Conservation (phyloP, 2,797 vertebrate genomes). For the Perodicticus potto region DNA sequence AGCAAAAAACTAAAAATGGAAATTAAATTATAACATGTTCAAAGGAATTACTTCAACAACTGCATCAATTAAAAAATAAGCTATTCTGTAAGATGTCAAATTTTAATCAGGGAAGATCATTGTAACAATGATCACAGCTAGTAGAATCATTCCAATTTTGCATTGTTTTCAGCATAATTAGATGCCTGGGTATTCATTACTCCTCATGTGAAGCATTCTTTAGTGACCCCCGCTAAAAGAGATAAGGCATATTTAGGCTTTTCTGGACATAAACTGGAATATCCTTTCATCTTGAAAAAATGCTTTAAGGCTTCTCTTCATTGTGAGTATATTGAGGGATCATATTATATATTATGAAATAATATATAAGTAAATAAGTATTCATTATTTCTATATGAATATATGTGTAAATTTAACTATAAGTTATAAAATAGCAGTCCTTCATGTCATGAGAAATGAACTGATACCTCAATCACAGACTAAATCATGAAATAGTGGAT, state of each 20-base stretch:
- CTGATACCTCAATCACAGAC: not conserved
- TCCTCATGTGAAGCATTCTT: not conserved
- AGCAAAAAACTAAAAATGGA: not conserved
- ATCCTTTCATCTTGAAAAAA: not conserved
- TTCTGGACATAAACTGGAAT: not conserved
- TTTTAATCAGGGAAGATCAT: constrained; percentile 21
- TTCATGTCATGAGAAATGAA: not conserved
- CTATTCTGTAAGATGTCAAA: constrained; percentile 1
- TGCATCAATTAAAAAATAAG: constrained; percentile 24
- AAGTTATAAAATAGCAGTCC: not conserved
- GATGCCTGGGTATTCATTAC: not conserved
- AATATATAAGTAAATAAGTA: too few species aligned
- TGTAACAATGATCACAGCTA: not conserved
- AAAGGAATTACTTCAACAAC: constrained; percentile 44
- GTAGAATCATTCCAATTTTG: constrained; percentile 60
- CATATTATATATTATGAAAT: too few species aligned
- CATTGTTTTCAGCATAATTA: constrained; percentile 52
- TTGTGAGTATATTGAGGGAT: not conserved
- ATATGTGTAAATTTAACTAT: not conserved
- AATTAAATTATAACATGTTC: not conserved
- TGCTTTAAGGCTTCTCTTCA: rapidly evolving
- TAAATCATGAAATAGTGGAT: not conserved
- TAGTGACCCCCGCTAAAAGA: constrained; percentile 37
- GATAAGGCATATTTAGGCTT: not conserved
- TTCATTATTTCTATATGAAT: constrained; percentile 3